A percentile compares a stretch with the other conserved stretches of the same genome.
These are phyloP conservation scores for Micoletzkya japonica DNA, from an alignment of 2,888 invertebrate species.

Conservation along the genomic window DNA sequence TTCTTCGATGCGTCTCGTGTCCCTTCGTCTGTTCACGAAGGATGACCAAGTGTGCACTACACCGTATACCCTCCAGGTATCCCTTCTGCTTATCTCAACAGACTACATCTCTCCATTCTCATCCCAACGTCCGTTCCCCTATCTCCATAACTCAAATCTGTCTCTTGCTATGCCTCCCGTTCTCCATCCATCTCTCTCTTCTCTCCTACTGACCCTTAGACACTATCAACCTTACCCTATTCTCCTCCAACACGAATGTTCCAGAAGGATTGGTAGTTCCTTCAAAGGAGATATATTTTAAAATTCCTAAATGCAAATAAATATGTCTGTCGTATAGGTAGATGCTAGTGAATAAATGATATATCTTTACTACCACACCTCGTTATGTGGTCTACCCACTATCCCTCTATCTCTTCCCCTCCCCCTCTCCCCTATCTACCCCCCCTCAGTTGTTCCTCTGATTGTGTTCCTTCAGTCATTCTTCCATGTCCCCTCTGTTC, in stretches of 20 bases:
- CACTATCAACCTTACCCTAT: neutral
- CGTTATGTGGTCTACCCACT: neutral
- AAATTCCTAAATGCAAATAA: too few species aligned
- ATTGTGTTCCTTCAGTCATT: neutral
- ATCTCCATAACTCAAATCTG: slow-evolving; percentile 15
- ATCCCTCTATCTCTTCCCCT: slow-evolving; percentile 9
- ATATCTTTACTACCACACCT: neutral
- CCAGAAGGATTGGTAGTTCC: too few species aligned
- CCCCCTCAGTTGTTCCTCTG: neutral
- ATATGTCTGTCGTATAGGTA: too few species aligned
- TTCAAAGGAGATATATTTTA: too few species aligned
- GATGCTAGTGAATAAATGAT: too few species aligned
- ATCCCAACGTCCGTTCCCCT: neutral
- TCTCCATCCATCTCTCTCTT: slow-evolving; percentile 1
- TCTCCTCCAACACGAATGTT: too few species aligned
- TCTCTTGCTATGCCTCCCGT: neutral
- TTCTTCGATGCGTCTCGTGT: neutral
- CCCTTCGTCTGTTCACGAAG: neutral
- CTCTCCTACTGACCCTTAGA: neutral
- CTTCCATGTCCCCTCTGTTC: neutral
- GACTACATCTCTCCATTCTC: slow-evolving; percentile 3
- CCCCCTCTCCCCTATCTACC: slow-evolving; percentile 4
- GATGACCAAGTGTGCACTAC: neutral
- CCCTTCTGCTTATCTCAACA: neutral
- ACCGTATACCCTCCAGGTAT: neutral